Evolutionary conservation across 2,113 vertebrate genomes (phyloP), one percentile per base, ranked within the genome.

Genomic region (Apeltes quadracus): DNA sequence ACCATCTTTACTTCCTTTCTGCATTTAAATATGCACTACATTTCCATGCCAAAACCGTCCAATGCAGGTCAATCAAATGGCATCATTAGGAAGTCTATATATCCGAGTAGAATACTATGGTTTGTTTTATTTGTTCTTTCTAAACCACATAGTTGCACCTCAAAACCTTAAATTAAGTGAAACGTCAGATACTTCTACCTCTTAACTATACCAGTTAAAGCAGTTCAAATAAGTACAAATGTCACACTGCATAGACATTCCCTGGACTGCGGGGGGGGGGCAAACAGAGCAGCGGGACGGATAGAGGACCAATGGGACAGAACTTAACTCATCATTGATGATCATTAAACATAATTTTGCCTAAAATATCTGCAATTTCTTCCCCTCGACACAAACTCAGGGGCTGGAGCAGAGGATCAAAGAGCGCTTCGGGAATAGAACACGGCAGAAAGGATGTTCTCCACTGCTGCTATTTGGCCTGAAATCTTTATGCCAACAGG

Each of bases 401-500:
- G 16, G n/a, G 7, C 61, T n/a, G 16, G n/a, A 65, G 69, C 72
- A 73, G 46, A 50, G 15, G 55, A 72, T 68, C 20, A 75, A 56
- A 85, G 65, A 50, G 61, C 0, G 38, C 23, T 50, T 29, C 32
- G 29, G 23, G 61, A 32, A 72, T 76, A 44, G 62, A 76, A 69
- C 51, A 36, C 23, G 50, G 46, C 43, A 10, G 32, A 55, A 11
- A 74, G 69, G 83, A 78, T 44, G 66, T 65, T 71, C 39, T 70
- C 84, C 77, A 69, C 50, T 72, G 68, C 32, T 63, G 81, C 72
- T 82, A 69, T 69, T 73, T 74, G 71, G 65, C 50, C 44, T 70
- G 75, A 87, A 84, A 85, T 82, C 58, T 90, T 68, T 78, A 78
- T 87, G 69, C 75, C 67, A 66, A 61, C 61, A 84, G 34, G 64